These are phyloP conservation scores for Drosophila sturtevanti DNA, from an alignment of 1,140 invertebrate genomes.

Conservation along the genomic window DNA sequence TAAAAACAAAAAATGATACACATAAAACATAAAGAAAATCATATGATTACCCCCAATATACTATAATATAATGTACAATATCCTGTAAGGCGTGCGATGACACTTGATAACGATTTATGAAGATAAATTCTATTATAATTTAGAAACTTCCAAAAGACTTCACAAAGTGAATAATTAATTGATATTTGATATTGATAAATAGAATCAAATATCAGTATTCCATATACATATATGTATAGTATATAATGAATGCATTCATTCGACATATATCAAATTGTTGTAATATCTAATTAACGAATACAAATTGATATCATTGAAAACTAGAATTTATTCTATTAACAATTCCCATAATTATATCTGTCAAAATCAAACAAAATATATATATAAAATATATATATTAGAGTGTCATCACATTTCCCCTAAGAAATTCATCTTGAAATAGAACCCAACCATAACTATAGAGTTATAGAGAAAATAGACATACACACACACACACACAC, in stretches of 20 bases:
- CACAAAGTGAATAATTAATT: too few species aligned
- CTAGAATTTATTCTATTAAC: too few species aligned
- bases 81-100: background rate
- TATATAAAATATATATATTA: too few species aligned
- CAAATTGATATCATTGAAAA: too few species aligned
- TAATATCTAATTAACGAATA: too few species aligned
- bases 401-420: conserved; percentile 1
- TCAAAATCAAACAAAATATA: too few species aligned
- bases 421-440: background rate
- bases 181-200: too few species aligned
- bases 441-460: conserved; percentile 18
- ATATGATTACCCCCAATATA: conserved; percentile 10
- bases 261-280: too few species aligned
- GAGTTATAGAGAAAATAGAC: conserved; percentile 4
- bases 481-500: conserved; percentile 38
- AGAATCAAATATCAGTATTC: too few species aligned
- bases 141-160: background rate
- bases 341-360: too few species aligned
- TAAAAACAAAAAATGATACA: conserved; percentile 33
- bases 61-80: conserved; percentile 8
- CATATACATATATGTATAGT: too few species aligned
- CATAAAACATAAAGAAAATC: conserved; percentile 8
- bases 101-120: background rate
- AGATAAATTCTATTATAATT: background rate
- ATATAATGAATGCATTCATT: too few species aligned